These are phyloP conservation scores for Chloroceryle aenea DNA, from an alignment of 2,113 vertebrate genomes.

Conservation along the genomic window DNA sequence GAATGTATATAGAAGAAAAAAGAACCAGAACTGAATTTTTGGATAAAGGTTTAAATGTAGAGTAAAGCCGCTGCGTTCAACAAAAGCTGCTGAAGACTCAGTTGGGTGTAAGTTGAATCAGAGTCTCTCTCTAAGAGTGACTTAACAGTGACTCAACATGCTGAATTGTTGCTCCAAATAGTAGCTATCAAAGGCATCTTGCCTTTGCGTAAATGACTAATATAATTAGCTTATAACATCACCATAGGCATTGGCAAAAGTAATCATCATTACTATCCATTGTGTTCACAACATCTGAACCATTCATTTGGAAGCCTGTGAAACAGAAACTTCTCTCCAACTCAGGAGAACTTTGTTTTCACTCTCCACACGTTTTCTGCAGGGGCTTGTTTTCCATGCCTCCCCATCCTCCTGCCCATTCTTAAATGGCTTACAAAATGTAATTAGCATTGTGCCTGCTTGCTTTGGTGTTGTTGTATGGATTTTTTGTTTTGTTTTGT, in stretches of 20 bases:
- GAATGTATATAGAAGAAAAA: background rate
- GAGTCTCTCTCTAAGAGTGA: conserved; percentile 53
- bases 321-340: conserved; percentile 65
- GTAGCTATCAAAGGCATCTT: conserved; percentile 72
- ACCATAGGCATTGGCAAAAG: conserved; percentile 71
- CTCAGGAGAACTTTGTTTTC: conserved; percentile 70
- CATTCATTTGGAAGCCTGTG: conserved; percentile 66
- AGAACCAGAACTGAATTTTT: background rate
- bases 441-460: conserved; percentile 66
- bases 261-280: conserved; percentile 75
- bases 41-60: background rate
- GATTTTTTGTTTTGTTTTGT: background rate
- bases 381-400: conserved; percentile 57
- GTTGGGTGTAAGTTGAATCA: conserved; percentile 14
- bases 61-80: background rate
- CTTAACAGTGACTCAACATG: conserved; percentile 68
- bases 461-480: background rate
- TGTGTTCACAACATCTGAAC: conserved; percentile 74
- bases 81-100: conserved; percentile 8
- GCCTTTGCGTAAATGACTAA: conserved; percentile 72
- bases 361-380: conserved; percentile 32
- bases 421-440: conserved; percentile 52
- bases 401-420: conserved; percentile 59
- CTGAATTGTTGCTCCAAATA: conserved; percentile 72
- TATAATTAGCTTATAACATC: conserved; percentile 73